Evolutionary conservation across 2,888 invertebrate species (phyloP).

Genomic region (Patella depressa): DNA sequence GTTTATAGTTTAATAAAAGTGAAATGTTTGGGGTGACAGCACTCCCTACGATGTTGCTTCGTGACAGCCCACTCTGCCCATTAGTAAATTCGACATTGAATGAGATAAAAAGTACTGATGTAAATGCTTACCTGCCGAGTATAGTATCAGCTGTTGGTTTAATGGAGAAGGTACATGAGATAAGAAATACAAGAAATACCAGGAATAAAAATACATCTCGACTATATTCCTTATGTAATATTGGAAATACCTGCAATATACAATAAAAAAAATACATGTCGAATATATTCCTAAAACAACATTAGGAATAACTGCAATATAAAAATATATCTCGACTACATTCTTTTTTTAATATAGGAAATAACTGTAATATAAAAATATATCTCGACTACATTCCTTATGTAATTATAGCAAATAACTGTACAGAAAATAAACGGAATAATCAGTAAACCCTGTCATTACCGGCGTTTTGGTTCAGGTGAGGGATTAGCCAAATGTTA

Average conservation of each 20-base stretch:
- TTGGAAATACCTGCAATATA: conserved; percentile 50
- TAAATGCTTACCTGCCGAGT: conserved; percentile 52
- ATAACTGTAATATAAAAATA: conserved; percentile 49
- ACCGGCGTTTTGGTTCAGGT: too few relatives aligned
- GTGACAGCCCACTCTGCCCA: too few relatives aligned
- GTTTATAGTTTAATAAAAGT: neutral
- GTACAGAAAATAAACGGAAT: neutral
- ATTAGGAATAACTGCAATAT: conserved; percentile 16
- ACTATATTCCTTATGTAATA: conserved; percentile 46
- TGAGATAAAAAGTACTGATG: too few relatives aligned
- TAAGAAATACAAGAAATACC: conserved; percentile 53
- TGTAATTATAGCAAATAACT: conserved; percentile 41
- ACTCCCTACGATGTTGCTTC: too few relatives aligned
- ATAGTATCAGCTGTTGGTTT: conserved; percentile 49
- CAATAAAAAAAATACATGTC: conserved; percentile 52
- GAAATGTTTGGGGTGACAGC: neutral
- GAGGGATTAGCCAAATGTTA: too few relatives aligned
- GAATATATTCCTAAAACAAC: conserved; percentile 39
- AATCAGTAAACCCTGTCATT: too few relatives aligned
- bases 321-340: conserved; percentile 54
- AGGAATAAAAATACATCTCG: conserved; percentile 58
- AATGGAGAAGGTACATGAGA: conserved; percentile 47
- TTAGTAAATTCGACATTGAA: too few relatives aligned
- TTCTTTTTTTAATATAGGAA: conserved; percentile 43
- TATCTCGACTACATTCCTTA: conserved; percentile 50